Percentiles rank a stretch among this genome's conserved stretches.
Evolutionary conservation across 2,113 vertebrate genomes (phyloP).

Genomic region (Trogon melanurus): DNA sequence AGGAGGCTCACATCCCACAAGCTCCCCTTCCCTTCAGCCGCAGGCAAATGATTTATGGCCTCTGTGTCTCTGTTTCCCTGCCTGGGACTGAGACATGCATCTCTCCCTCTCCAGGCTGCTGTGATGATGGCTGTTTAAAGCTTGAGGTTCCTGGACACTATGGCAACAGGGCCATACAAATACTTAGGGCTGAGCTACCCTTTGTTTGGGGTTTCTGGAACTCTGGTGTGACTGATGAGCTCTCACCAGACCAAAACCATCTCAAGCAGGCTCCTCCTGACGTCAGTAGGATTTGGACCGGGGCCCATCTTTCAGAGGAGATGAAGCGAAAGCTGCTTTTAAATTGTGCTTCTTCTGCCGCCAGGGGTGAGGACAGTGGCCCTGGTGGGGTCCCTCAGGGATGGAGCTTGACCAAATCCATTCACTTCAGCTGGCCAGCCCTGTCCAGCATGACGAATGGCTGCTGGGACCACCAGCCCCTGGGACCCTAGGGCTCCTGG

Average conservation of each 20-base stretch:
- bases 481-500: neutral
- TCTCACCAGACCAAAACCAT: constrained; percentile 45
- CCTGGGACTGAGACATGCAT: neutral
- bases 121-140: neutral
- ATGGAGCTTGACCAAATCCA: neutral
- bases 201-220: constrained; percentile 44
- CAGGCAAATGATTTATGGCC: neutral
- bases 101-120: neutral
- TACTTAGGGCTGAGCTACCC: neutral
- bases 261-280: constrained; percentile 37
- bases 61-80: neutral
- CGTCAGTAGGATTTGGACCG: constrained; percentile 30
- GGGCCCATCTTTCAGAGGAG: constrained; percentile 32
- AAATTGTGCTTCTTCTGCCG: neutral
- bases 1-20: neutral
- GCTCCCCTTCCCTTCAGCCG: neutral
- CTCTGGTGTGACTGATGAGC: constrained; percentile 36
- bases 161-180: constrained; percentile 23
- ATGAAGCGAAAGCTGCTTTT: constrained; percentile 22
- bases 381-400: neutral
- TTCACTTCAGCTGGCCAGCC: neutral
- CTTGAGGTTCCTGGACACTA: neutral
- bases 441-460: neutral
- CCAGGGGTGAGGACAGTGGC: rapidly evolving
- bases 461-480: neutral